Conservation (phyloP, 2,797 vertebrate species). For the Peromyscus attwateri region DNA sequence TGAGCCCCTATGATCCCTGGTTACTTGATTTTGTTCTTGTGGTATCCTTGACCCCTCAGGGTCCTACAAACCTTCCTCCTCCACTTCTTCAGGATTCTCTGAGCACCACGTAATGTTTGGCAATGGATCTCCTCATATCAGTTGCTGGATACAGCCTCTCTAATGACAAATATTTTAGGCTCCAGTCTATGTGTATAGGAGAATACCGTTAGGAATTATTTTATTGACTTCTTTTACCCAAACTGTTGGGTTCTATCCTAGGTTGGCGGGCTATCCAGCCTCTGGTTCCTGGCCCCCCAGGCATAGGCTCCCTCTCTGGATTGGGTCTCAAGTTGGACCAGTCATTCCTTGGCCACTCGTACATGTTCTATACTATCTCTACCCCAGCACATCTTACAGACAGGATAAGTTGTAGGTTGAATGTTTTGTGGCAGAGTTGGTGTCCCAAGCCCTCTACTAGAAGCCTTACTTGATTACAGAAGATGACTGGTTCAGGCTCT, state of each 20-base stretch:
- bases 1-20: neutral
- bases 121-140: neutral
- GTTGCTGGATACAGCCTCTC: neutral
- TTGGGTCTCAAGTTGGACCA: neutral
- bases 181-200: neutral
- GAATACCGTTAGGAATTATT: neutral
- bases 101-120: neutral
- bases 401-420: neutral
- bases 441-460: neutral
- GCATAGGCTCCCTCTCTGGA: neutral
- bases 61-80: neutral
- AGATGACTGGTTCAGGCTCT: neutral
- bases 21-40: neutral
- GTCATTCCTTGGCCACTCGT: neutral
- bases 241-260: neutral
- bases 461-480: neutral
- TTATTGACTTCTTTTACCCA: neutral
- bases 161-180: neutral
- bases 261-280: neutral
- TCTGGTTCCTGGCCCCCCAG: neutral
- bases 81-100: neutral
- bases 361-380: neutral
- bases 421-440: neutral
- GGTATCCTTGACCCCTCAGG: neutral
- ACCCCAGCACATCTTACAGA: neutral